These are phyloP conservation scores for Xyrauchen texanus DNA, from an alignment of 2,113 vertebrate species.

Conservation along the genomic window DNA sequence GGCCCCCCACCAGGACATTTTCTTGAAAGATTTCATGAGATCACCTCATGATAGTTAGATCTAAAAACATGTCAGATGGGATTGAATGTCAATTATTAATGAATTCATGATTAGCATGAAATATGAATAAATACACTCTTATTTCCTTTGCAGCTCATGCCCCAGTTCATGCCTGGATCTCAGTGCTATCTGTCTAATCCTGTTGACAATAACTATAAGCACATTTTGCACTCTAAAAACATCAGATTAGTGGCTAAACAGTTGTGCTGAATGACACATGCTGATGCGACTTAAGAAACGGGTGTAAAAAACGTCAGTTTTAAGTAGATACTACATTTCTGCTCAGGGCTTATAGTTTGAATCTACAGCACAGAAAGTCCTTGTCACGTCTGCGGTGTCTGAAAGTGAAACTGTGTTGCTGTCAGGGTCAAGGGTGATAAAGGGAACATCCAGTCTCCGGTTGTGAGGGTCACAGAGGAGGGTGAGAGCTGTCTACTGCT, in stretches of 20 bases:
- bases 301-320: conserved; percentile 6
- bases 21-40: no score
- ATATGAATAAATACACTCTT: no score
- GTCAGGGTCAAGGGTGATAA: conserved; percentile 82
- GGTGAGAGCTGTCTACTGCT: conserved; percentile 60
- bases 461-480: conserved; percentile 70
- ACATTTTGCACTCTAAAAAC: conserved; percentile 20
- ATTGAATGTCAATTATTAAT: no score
- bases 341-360: background rate
- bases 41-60: no score
- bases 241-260: conserved; percentile 34
- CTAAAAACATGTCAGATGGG: no score
- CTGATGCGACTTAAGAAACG: background rate
- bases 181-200: background rate
- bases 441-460: conserved; percentile 85
- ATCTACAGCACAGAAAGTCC: background rate
- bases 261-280: conserved; percentile 13
- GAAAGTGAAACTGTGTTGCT: background rate
- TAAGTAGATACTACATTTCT: background rate
- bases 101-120: no score
- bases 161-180: conserved; percentile 20
- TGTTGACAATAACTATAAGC: conserved; percentile 1
- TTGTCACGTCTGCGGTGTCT: no score
- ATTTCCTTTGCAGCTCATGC: background rate
- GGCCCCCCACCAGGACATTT: no score